These are phyloP conservation scores for Caenorhabditis japonica DNA, from an alignment of 2,888 invertebrate genomes.

Conservation along the genomic window DNA sequence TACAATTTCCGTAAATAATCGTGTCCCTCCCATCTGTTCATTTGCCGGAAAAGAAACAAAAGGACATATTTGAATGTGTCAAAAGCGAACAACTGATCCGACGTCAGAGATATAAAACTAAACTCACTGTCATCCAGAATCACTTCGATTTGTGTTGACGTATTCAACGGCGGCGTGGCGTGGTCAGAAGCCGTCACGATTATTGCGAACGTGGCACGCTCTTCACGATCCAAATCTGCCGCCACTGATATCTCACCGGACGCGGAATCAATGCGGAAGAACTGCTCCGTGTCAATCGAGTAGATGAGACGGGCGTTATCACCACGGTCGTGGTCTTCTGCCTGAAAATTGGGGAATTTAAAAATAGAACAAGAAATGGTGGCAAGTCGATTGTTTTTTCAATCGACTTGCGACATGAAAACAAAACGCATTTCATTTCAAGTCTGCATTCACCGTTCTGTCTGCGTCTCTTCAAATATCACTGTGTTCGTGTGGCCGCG, in stretches of 20 bases:
- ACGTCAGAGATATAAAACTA: conserved; percentile 40
- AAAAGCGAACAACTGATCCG: conserved; percentile 43
- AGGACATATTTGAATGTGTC: conserved; percentile 40
- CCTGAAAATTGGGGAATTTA: conserved; percentile 56
- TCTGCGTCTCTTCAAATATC: too few species aligned
- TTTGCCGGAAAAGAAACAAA: conserved; percentile 27
- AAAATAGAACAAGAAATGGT: too few species aligned
- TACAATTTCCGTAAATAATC: conserved; percentile 56
- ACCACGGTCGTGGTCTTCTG: conserved; percentile 93
- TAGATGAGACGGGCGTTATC: conserved; percentile 85
- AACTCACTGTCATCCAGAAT: conserved; percentile 86
- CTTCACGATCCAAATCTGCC: conserved; percentile 86
- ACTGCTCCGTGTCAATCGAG: conserved; percentile 77
- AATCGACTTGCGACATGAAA: too few species aligned
- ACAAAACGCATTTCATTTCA: too few species aligned
- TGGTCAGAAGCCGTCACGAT: conserved; percentile 94
- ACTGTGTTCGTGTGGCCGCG: too few species aligned
- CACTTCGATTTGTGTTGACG: conserved; percentile 95
- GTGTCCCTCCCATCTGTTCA: conserved; percentile 46
- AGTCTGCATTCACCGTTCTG: too few species aligned
- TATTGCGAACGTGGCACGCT: conserved; percentile 85
- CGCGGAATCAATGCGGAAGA: conserved; percentile 90
- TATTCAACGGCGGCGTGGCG: conserved; percentile 89
- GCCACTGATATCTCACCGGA: conserved; percentile 91
- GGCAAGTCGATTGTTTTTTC: too few species aligned